Conservation (phyloP, 2,797 vertebrate species). For the Syngnathus acus region DNA sequence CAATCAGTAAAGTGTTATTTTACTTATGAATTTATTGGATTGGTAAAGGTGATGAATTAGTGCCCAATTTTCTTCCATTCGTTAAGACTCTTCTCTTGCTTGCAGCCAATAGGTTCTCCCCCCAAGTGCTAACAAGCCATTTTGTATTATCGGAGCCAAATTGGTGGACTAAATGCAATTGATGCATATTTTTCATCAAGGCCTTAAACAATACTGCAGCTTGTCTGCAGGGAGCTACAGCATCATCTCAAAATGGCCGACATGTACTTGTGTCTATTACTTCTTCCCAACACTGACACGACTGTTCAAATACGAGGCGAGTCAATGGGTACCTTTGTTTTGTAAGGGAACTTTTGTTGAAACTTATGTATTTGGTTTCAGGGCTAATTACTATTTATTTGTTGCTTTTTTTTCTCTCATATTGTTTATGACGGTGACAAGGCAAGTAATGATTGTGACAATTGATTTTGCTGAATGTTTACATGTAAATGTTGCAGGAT, state of each 20-base stretch:
- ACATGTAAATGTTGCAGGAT: conserved; percentile 6
- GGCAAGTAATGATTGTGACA: conserved; percentile 41
- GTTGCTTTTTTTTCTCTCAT: conserved; percentile 37
- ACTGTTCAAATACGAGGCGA: conserved; percentile 1
- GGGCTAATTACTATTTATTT: conserved; percentile 71
- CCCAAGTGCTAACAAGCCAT: background rate
- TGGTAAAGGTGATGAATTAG: background rate
- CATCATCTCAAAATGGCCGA: conserved; percentile 39
- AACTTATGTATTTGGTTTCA: conserved; percentile 21
- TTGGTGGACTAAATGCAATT: conserved; percentile 30
- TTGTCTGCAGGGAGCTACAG: conserved; percentile 35
- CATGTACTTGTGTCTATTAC: background rate
- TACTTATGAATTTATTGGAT: background rate
- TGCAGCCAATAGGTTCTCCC: background rate
- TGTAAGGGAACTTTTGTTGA: conserved; percentile 24
- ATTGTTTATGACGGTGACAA: conserved; percentile 42
- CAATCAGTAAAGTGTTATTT: conserved; percentile 2
- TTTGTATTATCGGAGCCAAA: conserved; percentile 13
- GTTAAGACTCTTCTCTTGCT: conserved; percentile 4
- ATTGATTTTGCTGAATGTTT: conserved; percentile 43
- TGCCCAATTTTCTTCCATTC: background rate
- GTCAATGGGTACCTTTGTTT: background rate
- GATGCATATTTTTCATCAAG: conserved; percentile 32
- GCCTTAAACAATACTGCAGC: conserved; percentile 53
- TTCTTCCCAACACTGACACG: background rate